phyloP scores from a whole-genome alignment of 2,888 invertebrate genomes.

The Drosophila kambysellisi region DNA sequence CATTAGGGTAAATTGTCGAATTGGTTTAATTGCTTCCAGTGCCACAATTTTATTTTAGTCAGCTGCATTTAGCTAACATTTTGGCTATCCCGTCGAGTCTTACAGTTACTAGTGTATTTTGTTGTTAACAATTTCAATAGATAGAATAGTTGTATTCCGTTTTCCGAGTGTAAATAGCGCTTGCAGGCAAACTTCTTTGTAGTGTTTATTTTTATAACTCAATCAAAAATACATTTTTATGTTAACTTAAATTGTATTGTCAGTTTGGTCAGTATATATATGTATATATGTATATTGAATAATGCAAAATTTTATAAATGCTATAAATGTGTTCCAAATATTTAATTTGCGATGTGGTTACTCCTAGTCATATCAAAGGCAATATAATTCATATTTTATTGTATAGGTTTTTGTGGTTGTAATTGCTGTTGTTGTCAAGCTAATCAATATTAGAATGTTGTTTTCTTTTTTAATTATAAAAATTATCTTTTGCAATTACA shows the following conservation, averaged over 20 bases:
- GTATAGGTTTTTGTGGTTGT: constrained; percentile 22
- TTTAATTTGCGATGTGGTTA: neutral
- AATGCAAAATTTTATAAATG: neutral
- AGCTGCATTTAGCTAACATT: neutral
- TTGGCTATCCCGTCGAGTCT: neutral
- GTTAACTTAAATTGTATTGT: neutral
- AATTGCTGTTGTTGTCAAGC: constrained; percentile 43
- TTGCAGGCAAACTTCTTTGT: no score
- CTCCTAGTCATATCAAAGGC: neutral
- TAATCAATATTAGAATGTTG: constrained; percentile 38
- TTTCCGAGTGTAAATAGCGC: neutral
- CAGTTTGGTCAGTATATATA: neutral
- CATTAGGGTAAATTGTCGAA: neutral
- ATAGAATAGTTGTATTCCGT: neutral
- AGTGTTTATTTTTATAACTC: neutral
- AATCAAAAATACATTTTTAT: neutral
- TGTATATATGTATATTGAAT: neutral
- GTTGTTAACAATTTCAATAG: neutral
- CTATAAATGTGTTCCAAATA: neutral
- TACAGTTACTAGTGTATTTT: neutral
- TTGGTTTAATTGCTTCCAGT: neutral
- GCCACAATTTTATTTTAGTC: neutral
- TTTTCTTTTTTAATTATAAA: constrained; percentile 30
- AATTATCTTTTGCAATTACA: neutral
- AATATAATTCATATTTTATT: neutral